Conservation (phyloP, 2,113 vertebrate species). For the Petrocephalus zakoni region DNA sequence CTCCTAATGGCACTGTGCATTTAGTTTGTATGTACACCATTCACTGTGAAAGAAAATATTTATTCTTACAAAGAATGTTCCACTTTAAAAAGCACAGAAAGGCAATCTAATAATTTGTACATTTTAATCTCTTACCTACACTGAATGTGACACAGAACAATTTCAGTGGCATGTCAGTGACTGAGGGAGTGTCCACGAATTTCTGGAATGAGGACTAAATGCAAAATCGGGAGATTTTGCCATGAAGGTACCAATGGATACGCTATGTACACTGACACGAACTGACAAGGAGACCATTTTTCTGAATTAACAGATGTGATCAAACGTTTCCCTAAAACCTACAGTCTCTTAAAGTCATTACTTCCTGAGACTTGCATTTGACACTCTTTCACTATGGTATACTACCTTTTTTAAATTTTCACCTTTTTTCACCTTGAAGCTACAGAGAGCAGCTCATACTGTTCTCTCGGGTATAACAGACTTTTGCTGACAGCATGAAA, state of each 20-base stretch:
- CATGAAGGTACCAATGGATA: neutral
- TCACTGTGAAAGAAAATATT: neutral
- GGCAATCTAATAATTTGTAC: too few species aligned
- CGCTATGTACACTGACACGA: neutral
- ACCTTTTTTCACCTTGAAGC: neutral
- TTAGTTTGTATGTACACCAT: neutral
- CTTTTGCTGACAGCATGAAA: neutral
- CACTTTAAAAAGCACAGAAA: neutral
- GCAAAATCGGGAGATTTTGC: neutral
- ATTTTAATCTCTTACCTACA: too few species aligned
- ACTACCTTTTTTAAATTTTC: neutral
- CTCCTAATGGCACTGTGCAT: neutral
- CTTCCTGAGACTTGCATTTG: neutral
- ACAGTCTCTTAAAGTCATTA: neutral
- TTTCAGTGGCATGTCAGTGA: neutral
- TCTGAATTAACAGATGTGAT: neutral
- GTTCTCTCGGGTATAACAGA: neutral
- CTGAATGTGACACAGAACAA: neutral
- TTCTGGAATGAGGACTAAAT: neutral
- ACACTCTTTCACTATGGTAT: neutral
- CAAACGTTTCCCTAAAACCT: neutral
- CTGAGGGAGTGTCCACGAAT: neutral
- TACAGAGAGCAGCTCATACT: neutral
- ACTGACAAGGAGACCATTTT: neutral
- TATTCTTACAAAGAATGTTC: neutral